Evolutionary conservation across 2,888 invertebrate genomes (phyloP).

Genomic region (Cantharis rustica): DNA sequence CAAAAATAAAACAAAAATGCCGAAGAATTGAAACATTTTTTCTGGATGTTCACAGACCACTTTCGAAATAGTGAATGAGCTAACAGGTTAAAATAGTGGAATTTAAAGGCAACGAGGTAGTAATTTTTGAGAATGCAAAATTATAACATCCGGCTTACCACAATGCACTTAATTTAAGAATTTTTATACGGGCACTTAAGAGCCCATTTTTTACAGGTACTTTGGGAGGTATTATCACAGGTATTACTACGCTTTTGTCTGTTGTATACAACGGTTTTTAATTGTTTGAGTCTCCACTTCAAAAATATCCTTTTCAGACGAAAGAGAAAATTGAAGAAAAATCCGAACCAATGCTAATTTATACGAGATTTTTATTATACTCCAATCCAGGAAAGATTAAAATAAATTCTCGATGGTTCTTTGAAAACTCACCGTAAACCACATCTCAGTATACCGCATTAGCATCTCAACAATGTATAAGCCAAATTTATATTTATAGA

Average conservation of each 20-base stretch:
- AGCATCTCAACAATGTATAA: not conserved
- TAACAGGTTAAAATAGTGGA: not conserved
- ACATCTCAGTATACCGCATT: too few relatives aligned
- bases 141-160: not conserved
- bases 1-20: not conserved
- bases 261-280: not conserved
- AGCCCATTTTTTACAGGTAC: not conserved
- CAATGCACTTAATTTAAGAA: not conserved
- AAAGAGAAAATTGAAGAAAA: too few relatives aligned
- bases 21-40: not conserved
- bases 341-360: too few relatives aligned
- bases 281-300: not conserved
- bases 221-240: not conserved
- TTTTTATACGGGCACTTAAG: not conserved
- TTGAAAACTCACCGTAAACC: not conserved
- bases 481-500: not conserved
- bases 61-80: not conserved
- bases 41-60: not conserved
- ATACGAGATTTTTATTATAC: too few relatives aligned
- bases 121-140: not conserved
- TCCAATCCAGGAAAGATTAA: too few relatives aligned
- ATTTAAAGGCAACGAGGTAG: not conserved
- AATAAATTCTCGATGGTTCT: too few relatives aligned
- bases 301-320: not conserved
- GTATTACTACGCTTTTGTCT: not conserved